These are phyloP conservation scores for Cyclura pinguis DNA, from an alignment of 2,797 vertebrate genomes.

Conservation along the genomic window DNA sequence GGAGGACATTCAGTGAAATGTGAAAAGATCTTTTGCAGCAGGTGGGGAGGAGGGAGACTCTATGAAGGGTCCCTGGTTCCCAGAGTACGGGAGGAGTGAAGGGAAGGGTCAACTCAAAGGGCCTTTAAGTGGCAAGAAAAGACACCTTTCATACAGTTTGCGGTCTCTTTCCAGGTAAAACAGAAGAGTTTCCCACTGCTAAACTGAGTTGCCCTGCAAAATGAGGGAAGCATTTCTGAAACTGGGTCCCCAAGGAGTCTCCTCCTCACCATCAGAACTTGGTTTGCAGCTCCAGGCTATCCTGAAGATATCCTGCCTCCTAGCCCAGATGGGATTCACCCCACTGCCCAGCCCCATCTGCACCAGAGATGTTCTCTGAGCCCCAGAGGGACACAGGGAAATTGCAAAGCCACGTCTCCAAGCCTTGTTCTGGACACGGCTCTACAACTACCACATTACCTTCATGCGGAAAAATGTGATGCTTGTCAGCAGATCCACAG, in stretches of 20 bases:
- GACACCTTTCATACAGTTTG: not conserved
- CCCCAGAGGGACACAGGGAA: not conserved
- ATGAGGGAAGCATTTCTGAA: not conserved
- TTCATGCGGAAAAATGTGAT: slow-evolving; percentile 99
- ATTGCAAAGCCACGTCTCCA: too few relatives aligned
- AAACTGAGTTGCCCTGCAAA: not conserved
- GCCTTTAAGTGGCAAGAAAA: too few relatives aligned
- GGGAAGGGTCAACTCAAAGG: not conserved
- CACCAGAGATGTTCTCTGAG: not conserved
- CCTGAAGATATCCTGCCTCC: not conserved
- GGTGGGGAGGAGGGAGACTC: not conserved
- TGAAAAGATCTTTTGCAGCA: not conserved
- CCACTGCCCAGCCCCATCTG: not conserved
- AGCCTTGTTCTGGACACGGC: too few relatives aligned
- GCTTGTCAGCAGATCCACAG: slow-evolving; percentile 95
- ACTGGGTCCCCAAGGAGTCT: not conserved
- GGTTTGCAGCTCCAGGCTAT: slow-evolving; percentile 12
- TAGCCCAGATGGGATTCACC: not conserved
- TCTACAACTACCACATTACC: slow-evolving; percentile 76
- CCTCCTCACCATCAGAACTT: not conserved
- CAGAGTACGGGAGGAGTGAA: not conserved
- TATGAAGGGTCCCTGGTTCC: not conserved
- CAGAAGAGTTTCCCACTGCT: not conserved
- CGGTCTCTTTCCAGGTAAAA: not conserved
- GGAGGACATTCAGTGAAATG: not conserved